phyloP scores from a whole-genome alignment of 2,797 vertebrate genomes.

The Odontamblyopus lacepedii region DNA sequence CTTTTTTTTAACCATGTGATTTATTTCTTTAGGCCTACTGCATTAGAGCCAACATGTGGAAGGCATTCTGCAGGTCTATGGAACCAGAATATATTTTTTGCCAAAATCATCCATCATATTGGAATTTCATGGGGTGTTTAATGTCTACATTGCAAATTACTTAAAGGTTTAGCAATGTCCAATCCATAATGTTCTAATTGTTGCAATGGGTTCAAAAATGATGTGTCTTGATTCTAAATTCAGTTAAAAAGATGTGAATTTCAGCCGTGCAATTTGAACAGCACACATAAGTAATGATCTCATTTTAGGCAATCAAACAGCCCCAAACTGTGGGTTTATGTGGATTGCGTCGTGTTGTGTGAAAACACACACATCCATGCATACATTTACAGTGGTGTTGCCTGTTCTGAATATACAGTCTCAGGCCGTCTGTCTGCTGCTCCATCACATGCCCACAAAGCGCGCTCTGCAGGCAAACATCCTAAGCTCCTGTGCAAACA shows the following conservation, averaged over 20 bases:
- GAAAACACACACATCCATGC: slow-evolving; percentile 24
- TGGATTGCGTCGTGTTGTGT: slow-evolving; percentile 25
- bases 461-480: slow-evolving; percentile 58
- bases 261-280: slow-evolving; percentile 21
- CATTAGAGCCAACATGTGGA: neutral
- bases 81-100: no score
- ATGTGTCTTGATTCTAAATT: slow-evolving; percentile 16
- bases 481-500: slow-evolving; percentile 72
- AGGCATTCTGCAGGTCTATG: neutral
- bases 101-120: no score
- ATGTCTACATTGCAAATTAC: no score
- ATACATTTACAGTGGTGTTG: slow-evolving; percentile 46
- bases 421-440: slow-evolving; percentile 9
- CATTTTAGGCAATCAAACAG: slow-evolving; percentile 45
- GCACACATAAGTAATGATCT: slow-evolving; percentile 27
- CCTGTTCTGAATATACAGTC: slow-evolving; percentile 52
- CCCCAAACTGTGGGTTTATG: slow-evolving; percentile 28
- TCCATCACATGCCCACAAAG: slow-evolving; percentile 20
- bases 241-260: slow-evolving; percentile 3
- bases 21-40: no score
- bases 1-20: neutral
- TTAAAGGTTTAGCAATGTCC: no score
- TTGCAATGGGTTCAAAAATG: slow-evolving; percentile 4
- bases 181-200: neutral
- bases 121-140: no score